A percentile compares a stretch with the other conserved stretches of the same genome.
phyloP scores from a whole-genome alignment of 2,113 vertebrate genomes.

The Platichthys stellatus region DNA sequence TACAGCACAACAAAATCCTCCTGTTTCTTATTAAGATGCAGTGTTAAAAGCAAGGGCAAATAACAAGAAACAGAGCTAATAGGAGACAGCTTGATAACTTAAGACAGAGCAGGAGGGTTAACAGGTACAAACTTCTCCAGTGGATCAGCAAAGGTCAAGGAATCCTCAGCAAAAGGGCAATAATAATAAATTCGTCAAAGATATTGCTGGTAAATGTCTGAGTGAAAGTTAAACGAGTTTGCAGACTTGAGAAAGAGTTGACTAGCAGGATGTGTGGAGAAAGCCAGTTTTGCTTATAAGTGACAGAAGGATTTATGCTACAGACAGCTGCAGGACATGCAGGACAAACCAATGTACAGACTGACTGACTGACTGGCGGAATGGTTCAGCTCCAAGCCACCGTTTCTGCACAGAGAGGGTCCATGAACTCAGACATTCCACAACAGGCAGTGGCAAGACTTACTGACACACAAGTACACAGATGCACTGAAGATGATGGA shows the following conservation, averaged over 20 bases:
- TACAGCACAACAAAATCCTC: slow-evolving; percentile 26
- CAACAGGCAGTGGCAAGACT: slow-evolving; percentile 62
- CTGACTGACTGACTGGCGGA: background rate
- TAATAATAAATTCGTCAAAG: slow-evolving; percentile 5
- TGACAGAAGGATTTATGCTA: slow-evolving; percentile 80
- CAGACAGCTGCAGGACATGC: slow-evolving; percentile 73
- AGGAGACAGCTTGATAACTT: background rate
- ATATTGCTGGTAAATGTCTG: background rate
- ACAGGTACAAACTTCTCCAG: slow-evolving; percentile 26
- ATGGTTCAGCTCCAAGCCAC: slow-evolving; percentile 61
- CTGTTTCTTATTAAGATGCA: slow-evolving; percentile 21
- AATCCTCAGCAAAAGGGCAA: slow-evolving; percentile 1
- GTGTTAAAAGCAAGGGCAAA: background rate
- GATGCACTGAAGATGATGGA: slow-evolving; percentile 11
- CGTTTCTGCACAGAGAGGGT: slow-evolving; percentile 43
- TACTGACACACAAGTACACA: background rate
- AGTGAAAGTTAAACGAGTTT: slow-evolving; percentile 18
- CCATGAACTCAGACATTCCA: slow-evolving; percentile 66
- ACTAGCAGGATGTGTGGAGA: slow-evolving; percentile 47
- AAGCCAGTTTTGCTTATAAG: slow-evolving; percentile 47
- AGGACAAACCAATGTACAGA: slow-evolving; percentile 57
- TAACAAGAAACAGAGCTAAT: slow-evolving; percentile 6
- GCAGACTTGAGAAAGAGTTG: slow-evolving; percentile 33
- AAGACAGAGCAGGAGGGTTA: background rate
- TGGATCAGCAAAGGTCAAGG: slow-evolving; percentile 7